Evolutionary conservation across 2,888 invertebrate species (phyloP).

Genomic region (Caenorhabditis zanzibari): DNA sequence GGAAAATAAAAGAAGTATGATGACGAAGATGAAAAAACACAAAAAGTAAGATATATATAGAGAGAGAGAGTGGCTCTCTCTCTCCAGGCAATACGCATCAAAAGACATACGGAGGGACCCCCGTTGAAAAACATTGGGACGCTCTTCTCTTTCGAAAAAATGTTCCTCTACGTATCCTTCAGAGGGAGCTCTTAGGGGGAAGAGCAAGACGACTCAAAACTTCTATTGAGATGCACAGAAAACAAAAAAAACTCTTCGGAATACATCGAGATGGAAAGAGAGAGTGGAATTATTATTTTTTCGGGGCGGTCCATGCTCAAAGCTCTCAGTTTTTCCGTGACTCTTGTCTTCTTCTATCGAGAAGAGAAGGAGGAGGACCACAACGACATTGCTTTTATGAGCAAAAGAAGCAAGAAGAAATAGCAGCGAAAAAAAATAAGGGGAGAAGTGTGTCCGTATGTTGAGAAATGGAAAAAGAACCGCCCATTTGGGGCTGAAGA

Average conservation of each 20-base stretch:
- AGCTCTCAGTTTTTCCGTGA: conserved; percentile 34
- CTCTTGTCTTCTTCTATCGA: conserved; percentile 27
- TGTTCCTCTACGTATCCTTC: conserved; percentile 11
- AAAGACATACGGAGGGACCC: conserved; percentile 23
- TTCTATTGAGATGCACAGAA: neutral
- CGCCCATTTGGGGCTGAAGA: neutral
- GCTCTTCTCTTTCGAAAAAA: neutral
- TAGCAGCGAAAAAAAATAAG: neutral
- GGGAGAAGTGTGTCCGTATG: conserved; percentile 29
- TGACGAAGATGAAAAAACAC: neutral
- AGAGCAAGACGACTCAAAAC: neutral
- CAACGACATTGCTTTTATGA: conserved; percentile 45
- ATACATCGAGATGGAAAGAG: conserved; percentile 24
- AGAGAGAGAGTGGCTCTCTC: neutral
- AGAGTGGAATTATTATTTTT: conserved; percentile 55
- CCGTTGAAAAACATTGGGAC: conserved; percentile 10
- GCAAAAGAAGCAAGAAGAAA: conserved; percentile 20
- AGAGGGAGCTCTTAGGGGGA: neutral
- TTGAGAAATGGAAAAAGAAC: conserved; percentile 28
- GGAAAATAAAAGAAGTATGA: neutral
- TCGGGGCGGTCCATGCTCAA: conserved; percentile 42
- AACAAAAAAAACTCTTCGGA: conserved; percentile 43
- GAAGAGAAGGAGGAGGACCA: neutral
- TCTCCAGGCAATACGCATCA: neutral
- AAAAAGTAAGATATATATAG: neutral